phyloP scores from a whole-genome alignment of 1,140 invertebrate genomes.

The Caerostris darwini region DNA sequence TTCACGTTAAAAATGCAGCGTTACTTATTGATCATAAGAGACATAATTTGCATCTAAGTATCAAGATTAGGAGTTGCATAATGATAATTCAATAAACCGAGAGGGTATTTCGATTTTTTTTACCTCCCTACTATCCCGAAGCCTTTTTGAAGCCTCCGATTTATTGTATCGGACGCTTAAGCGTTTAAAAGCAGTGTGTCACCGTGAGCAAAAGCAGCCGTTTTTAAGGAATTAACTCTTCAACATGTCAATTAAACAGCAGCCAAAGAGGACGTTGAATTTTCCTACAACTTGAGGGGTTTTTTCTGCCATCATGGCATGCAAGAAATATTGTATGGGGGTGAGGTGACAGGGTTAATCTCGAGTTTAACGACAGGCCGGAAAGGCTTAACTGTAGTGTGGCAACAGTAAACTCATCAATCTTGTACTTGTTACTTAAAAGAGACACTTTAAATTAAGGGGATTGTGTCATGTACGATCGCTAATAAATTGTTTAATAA shows the following conservation, averaged over 20 bases:
- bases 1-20: neutral
- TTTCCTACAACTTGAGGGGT: neutral
- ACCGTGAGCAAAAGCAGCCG: neutral
- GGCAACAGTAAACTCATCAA: too few relatives aligned
- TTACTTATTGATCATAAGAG: neutral
- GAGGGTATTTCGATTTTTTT: neutral
- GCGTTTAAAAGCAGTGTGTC: neutral
- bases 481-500: too few relatives aligned
- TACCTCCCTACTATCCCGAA: neutral
- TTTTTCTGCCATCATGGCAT: neutral
- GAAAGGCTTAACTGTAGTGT: too few relatives aligned
- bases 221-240: slow-evolving; percentile 32
- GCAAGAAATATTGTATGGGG: neutral
- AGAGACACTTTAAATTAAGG: too few relatives aligned
- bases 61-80: neutral
- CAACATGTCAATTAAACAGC: slow-evolving; percentile 5
- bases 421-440: too few relatives aligned
- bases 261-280: neutral
- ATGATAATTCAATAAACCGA: slow-evolving; percentile 24
- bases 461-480: too few relatives aligned
- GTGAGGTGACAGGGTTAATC: too few relatives aligned
- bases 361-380: too few relatives aligned
- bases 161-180: neutral
- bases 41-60: slow-evolving; percentile 28
- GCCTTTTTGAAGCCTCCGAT: neutral